Evolutionary conservation across 2,888 invertebrate genomes (phyloP).

Genomic region (Heliconius cydno): DNA sequence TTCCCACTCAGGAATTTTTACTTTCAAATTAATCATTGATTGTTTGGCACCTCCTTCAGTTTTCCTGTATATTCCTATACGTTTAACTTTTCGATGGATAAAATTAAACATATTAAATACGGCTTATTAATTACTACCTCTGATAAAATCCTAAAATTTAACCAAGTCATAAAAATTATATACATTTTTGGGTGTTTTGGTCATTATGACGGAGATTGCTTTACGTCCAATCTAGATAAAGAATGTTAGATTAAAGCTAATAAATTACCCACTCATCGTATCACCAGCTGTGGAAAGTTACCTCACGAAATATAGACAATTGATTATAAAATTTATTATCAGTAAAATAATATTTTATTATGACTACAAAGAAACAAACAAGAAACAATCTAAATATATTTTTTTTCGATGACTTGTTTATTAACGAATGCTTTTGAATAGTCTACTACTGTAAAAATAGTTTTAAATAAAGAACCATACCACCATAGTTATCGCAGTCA

Average conservation of each 20-base stretch:
- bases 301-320: background rate
- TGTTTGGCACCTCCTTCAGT: too few species aligned
- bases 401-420: background rate
- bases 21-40: too few species aligned
- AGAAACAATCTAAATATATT: background rate
- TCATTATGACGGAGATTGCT: background rate
- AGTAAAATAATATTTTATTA: background rate
- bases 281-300: background rate
- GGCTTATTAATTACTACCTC: too few species aligned
- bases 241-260: background rate
- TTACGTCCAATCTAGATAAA: conserved; percentile 16
- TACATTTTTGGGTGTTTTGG: background rate
- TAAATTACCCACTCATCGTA: conserved; percentile 3
- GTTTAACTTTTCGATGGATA: too few species aligned
- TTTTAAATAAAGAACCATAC: background rate
- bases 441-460: background rate
- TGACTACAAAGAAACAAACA: background rate
- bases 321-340: conserved; percentile 14
- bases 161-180: background rate
- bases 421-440: background rate
- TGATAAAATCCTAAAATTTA: too few species aligned
- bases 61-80: too few species aligned
- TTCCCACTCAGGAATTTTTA: too few species aligned
- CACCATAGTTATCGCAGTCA: background rate
- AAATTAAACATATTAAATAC: too few species aligned